Evolutionary conservation across 2,797 vertebrate genomes (phyloP), one percentile per base, ranked within the genome.

Genomic region (Falco concolor): DNA sequence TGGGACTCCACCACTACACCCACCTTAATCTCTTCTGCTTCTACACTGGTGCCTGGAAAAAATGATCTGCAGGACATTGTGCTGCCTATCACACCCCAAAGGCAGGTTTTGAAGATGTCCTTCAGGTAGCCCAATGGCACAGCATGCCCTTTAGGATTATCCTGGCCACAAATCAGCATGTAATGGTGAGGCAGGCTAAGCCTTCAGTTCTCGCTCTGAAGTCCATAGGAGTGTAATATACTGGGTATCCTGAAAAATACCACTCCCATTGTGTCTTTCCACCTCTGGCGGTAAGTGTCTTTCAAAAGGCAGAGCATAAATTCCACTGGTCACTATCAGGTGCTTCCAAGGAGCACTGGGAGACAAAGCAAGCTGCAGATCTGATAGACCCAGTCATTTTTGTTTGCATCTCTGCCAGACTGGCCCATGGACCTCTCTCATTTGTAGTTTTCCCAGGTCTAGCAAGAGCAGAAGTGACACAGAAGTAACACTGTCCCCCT

Each of bases 61-160:
- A 61, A 27, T 5, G 13, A 79, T 45, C 34, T 22, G 44, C 16
- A 11, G 38, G 15, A 60, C 27, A 53, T 6, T 36, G 25, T 0
- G 1, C 32, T 64, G 59, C 27, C 45, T 53, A 8, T 36, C 9
- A 3, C 24, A 77, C 20, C 18, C 27, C 44, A 19, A 56, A 80
- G 38, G 27, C 13, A 61, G 12, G 24, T 23, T 42, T 74, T 50
- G 34, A 76, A 88, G 44, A 28, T 19, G 32, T 45, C 27, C 14
- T 69, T 60, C 45, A 15, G 63, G n/a, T 34, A 38, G 27, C 8
- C 25, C 25, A 54, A 1, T 0, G 2, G 28, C 49, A 72, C 0
- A 2, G 17, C 5, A 8, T 16, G 25, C 6, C 27, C 36, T 34
- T 85, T 56, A 44, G 13, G 18, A 42, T 76, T 52, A 64, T 60